phyloP scores from a whole-genome alignment of 1,140 invertebrate species.

The Drosophila lowei region DNA sequence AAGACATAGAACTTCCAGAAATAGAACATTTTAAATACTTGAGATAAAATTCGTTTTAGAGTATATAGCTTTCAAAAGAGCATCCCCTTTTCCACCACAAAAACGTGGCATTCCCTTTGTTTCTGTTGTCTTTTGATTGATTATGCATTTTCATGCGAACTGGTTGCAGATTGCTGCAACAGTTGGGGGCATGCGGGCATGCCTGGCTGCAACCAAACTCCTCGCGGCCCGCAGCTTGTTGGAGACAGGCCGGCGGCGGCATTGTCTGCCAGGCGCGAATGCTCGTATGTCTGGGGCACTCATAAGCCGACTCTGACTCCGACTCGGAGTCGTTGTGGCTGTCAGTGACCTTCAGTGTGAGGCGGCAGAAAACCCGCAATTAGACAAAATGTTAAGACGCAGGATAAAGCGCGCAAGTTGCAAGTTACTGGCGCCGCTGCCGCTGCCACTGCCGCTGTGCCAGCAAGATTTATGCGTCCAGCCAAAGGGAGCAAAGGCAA shows the following conservation, averaged over 20 bases:
- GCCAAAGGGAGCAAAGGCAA: conserved; percentile 14
- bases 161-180: conserved; percentile 53
- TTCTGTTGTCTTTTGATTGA: conserved; percentile 69
- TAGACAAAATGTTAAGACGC: conserved; percentile 68
- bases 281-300: conserved; percentile 25
- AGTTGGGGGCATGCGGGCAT: conserved; percentile 52
- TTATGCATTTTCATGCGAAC: conserved; percentile 79
- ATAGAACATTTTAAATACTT: too few relatives aligned
- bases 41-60: too few relatives aligned
- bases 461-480: conserved; percentile 51
- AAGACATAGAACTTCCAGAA: too few relatives aligned
- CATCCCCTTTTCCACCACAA: conserved; percentile 11
- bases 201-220: conserved; percentile 16
- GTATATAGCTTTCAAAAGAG: conserved; percentile 10
- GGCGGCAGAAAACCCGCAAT: conserved; percentile 54
- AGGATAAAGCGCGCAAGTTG: conserved; percentile 41
- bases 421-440: conserved; percentile 38
- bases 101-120: conserved; percentile 1
- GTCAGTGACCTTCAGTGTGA: conserved; percentile 72
- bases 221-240: conserved; percentile 49
- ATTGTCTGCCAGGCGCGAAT: conserved; percentile 38
- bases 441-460: neutral
- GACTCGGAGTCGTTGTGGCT: conserved; percentile 20
- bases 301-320: neutral
- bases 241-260: conserved; percentile 69